Conservation (phyloP, 1,140 invertebrate species). For the Ylistrum balloti region DNA sequence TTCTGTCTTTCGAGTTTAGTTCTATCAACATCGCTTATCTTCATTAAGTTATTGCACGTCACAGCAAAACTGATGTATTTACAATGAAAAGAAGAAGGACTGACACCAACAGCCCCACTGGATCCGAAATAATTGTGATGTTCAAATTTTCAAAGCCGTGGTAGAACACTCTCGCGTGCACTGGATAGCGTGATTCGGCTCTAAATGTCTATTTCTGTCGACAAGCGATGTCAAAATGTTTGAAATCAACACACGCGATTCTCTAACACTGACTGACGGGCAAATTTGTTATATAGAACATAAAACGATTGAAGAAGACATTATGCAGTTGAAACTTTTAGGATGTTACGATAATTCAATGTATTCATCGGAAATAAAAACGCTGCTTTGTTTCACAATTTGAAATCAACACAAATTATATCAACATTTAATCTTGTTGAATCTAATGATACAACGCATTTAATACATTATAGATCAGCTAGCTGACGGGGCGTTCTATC, state of each 20-base stretch:
- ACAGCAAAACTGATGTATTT: background rate
- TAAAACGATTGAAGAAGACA: background rate
- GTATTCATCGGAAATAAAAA: background rate
- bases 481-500: background rate
- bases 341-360: background rate
- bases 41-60: background rate
- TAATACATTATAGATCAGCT: background rate
- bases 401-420: background rate
- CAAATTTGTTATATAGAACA: background rate
- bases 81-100: background rate
- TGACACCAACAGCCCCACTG: background rate
- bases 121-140: background rate
- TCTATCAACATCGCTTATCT: background rate
- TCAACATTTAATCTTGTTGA: constrained; percentile 1
- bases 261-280: background rate
- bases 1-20: background rate
- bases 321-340: background rate
- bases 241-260: background rate
- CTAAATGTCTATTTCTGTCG: background rate
- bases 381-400: background rate
- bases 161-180: background rate
- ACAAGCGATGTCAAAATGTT: background rate
- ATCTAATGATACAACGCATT: background rate
- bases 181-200: background rate
- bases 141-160: background rate